phyloP scores from a whole-genome alignment of 1,140 invertebrate genomes.

The Drosophila tropicalis region DNA sequence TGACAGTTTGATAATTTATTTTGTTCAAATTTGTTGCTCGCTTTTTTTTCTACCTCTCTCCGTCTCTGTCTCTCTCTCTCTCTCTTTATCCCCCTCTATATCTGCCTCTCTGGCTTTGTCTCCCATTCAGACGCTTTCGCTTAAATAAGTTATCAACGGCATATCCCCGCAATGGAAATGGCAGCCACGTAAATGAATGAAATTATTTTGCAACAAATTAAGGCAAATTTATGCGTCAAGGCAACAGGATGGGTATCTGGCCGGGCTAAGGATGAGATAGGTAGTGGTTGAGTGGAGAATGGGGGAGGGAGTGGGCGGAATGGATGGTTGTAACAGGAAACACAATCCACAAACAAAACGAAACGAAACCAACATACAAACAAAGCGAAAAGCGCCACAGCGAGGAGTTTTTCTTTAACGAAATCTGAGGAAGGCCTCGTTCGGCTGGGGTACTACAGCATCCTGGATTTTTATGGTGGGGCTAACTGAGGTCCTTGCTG shows the following conservation, averaged over 20 bases:
- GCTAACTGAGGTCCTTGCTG: constrained; percentile 15
- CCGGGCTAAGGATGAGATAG: background rate
- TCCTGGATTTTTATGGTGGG: constrained; percentile 12
- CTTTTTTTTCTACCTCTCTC: constrained; percentile 28
- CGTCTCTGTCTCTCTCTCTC: background rate
- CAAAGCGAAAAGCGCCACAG: constrained; percentile 35
- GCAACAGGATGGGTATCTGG: constrained; percentile 32
- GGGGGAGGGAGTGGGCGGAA: background rate
- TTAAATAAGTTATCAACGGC: constrained; percentile 78
- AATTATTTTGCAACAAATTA: constrained; percentile 82
- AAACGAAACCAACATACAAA: constrained; percentile 39
- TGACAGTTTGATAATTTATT: constrained; percentile 82
- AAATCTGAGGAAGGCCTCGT: constrained; percentile 74
- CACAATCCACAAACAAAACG: constrained; percentile 56
- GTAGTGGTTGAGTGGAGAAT: background rate
- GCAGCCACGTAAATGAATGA: constrained; percentile 75
- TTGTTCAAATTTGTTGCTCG: constrained; percentile 73
- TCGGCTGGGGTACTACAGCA: background rate
- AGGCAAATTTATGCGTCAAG: constrained; percentile 80
- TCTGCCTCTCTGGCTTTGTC: background rate
- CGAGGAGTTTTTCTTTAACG: constrained; percentile 53
- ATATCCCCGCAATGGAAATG: constrained; percentile 55
- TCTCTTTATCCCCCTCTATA: background rate
- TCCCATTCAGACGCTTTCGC: constrained; percentile 34
- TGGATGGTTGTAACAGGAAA: constrained; percentile 47